phyloP scores from a whole-genome alignment of 2,888 invertebrate genomes.

The Serripes groenlandicus region DNA sequence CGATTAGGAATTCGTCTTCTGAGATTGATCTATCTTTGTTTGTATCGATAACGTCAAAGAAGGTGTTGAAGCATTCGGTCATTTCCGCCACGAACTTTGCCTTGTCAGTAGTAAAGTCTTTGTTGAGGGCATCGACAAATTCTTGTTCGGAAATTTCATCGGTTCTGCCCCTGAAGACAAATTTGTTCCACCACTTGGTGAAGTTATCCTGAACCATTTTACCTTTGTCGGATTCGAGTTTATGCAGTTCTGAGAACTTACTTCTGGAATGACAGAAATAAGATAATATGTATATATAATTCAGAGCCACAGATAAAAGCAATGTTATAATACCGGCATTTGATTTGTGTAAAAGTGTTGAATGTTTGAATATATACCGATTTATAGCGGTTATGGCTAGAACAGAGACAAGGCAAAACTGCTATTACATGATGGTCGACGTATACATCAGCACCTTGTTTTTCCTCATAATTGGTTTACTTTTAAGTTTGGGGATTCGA shows the following conservation, averaged over 20 bases:
- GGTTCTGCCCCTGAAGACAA: conserved; percentile 63
- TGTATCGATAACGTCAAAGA: conserved; percentile 75
- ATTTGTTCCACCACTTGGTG: conserved; percentile 70
- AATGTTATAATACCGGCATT: too few species aligned
- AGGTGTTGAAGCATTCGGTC: conserved; percentile 68
- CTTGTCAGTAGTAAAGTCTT: conserved; percentile 56
- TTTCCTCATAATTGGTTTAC: too few species aligned
- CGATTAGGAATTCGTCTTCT: conserved; percentile 71
- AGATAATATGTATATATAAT: too few species aligned
- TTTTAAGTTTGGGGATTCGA: too few species aligned
- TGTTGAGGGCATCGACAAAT: conserved; percentile 55
- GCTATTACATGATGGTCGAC: too few species aligned
- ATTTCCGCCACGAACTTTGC: conserved; percentile 60
- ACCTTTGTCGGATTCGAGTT: conserved; percentile 64
- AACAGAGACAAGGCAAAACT: too few species aligned
- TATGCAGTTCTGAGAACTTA: conserved; percentile 71
- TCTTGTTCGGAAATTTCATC: conserved; percentile 60
- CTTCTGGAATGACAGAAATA: conserved; percentile 47
- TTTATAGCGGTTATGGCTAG: too few species aligned
- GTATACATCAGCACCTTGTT: too few species aligned
- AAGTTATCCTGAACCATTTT: conserved; percentile 64
- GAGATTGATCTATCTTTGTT: conserved; percentile 73
- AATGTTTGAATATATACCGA: too few species aligned
- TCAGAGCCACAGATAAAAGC: too few species aligned
- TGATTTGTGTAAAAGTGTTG: too few species aligned